Evolutionary conservation across 2,113 vertebrate species (phyloP).

Genomic region (Osmerus mordax): DNA sequence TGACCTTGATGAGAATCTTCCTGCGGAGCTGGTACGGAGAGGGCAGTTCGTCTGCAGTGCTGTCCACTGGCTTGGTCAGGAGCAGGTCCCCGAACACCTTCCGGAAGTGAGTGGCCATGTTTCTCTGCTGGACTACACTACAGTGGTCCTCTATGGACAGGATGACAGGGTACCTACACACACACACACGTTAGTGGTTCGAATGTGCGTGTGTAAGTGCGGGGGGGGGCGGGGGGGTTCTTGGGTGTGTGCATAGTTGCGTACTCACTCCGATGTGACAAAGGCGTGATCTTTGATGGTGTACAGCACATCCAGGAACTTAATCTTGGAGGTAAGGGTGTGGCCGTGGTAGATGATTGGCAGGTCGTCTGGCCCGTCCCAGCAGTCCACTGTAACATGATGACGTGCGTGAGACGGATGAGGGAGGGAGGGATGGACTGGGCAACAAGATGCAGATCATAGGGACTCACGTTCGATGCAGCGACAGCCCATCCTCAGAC

Average conservation of each 20-base stretch:
- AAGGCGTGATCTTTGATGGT: slow-evolving; percentile 88
- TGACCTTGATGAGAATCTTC: slow-evolving; percentile 87
- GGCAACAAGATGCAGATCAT: neutral
- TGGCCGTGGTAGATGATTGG: slow-evolving; percentile 89
- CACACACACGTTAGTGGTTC: slow-evolving; percentile 2
- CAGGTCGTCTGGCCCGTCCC: slow-evolving; percentile 85
- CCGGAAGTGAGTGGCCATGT: slow-evolving; percentile 86
- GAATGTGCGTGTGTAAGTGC: neutral
- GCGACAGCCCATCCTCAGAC: slow-evolving; percentile 84
- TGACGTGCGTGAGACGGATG: neutral
- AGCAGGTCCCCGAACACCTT: slow-evolving; percentile 88
- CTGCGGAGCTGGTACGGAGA: slow-evolving; percentile 81
- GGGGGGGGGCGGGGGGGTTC: neutral
- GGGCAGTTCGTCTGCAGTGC: slow-evolving; percentile 78
- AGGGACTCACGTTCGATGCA: slow-evolving; percentile 77
- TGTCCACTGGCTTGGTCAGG: slow-evolving; percentile 81
- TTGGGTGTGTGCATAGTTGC: neutral
- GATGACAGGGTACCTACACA: slow-evolving; percentile 79
- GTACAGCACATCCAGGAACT: slow-evolving; percentile 84
- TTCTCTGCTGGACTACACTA: slow-evolving; percentile 86
- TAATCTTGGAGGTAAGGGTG: slow-evolving; percentile 86
- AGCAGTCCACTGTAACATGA: slow-evolving; percentile 78
- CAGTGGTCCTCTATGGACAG: slow-evolving; percentile 88
- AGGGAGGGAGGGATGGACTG: neutral
- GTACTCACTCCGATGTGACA: slow-evolving; percentile 80